Evolutionary conservation across 2,888 invertebrate species (phyloP), one percentile per base, ranked within the genome.

Genomic region (Polietes domitor): DNA sequence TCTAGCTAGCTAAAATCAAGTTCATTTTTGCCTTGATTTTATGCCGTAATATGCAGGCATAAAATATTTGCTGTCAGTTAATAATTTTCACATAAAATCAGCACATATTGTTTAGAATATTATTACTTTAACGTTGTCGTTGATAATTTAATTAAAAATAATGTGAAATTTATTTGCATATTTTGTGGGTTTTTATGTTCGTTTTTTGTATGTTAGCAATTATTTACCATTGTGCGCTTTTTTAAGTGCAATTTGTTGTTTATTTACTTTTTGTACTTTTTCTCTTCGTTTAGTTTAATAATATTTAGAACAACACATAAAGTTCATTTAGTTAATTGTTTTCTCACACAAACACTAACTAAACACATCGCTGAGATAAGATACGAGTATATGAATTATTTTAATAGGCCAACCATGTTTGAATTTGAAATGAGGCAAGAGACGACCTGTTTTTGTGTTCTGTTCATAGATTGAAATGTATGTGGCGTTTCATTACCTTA

Each of bases 311-410:
- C n/a, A 77, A 77, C 78, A 79, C 50, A 65, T 65, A 79, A 73
- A 73, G 53, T 65, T 65, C 73, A 79, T 79, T 79, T 41, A 73
- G 53, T 53, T 41, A 65, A 79, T 65, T 68, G 53, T 79, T 78
- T 55, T 73, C 61, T 61, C 53, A 41, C 43, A 53, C 61, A 9
- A n/a, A 43, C 12, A n/a, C 70, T 32, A 53, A 5, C 32, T 55
- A 55, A 72, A 55, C 50, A 53, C 19, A 10, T 15, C 7, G 17
- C 12, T n/a, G 7, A 53, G 78, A 78, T 78, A 78, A 78, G 78
- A 78, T 78, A 72, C 50, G 26, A 72, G 53, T 63, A 78, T 78
- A 72, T 63, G 26, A 72, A 65, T 63, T 41, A 53, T 63, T 63
- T 63, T 1, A 32, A 63, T 63, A 32, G n/a, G 63, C 17, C 17